phyloP scores from a whole-genome alignment of 1,140 invertebrate species.

The Pygmarrhopalites habei region DNA sequence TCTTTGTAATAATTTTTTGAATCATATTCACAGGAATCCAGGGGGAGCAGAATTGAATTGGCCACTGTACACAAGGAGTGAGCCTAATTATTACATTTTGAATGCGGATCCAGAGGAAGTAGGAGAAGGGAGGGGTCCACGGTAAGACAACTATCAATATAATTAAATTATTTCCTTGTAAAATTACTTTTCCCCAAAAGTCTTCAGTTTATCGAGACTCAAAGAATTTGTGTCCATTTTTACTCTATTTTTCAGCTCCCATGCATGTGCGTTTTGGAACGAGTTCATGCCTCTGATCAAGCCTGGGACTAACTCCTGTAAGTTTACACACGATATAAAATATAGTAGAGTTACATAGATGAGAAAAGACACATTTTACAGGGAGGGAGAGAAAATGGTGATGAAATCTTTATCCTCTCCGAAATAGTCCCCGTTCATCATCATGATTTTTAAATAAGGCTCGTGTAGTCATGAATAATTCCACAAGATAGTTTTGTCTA shows the following conservation, averaged over 20 bases:
- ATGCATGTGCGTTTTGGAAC: conserved; percentile 91
- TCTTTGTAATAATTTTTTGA: too few relatives aligned
- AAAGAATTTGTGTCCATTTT: background rate
- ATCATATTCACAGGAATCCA: too few relatives aligned
- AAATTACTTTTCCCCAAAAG: too few relatives aligned
- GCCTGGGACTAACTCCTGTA: conserved; percentile 37
- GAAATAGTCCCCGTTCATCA: background rate
- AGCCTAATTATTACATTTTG: conserved; percentile 82
- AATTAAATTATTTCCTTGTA: too few relatives aligned
- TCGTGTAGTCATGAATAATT: background rate
- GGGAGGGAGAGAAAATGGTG: too few relatives aligned
- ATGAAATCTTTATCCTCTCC: too few relatives aligned
- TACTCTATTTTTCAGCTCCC: conserved; percentile 50
- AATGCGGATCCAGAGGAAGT: conserved; percentile 65
- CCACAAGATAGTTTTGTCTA: background rate
- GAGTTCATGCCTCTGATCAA: conserved; percentile 79
- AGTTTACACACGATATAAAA: conserved; percentile 2
- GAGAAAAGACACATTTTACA: background rate
- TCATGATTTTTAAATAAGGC: background rate
- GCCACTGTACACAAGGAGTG: conserved; percentile 75
- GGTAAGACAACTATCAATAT: background rate
- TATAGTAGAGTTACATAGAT: background rate
- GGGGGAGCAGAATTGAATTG: conserved; percentile 70
- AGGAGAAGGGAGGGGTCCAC: conserved; percentile 65
- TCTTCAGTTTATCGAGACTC: too few relatives aligned